Evolutionary conservation across 2,888 invertebrate species (phyloP).

Genomic region (Rhagonycha fulva): DNA sequence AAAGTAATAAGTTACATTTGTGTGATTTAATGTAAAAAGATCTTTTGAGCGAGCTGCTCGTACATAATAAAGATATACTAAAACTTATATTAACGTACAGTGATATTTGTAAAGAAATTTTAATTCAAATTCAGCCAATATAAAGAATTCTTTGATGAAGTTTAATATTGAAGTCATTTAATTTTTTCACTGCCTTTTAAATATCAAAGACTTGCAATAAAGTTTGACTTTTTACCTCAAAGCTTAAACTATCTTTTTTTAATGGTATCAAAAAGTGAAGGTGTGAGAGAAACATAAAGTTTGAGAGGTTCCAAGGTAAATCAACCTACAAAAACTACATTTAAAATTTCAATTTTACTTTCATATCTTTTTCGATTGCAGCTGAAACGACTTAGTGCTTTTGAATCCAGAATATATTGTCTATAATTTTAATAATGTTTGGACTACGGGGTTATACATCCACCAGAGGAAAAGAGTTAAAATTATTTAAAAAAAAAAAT

Average conservation of each 20-base stretch:
- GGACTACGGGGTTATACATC: neutral
- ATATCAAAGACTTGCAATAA: constrained; percentile 28
- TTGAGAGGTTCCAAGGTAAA: constrained; percentile 9
- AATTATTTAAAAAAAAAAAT: neutral
- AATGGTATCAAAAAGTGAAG: neutral
- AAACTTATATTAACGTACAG: neutral
- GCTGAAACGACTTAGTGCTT: constrained; percentile 24
- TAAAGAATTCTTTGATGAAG: constrained; percentile 19
- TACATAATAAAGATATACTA: neutral
- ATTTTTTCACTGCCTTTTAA: constrained; percentile 23
- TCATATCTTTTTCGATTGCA: constrained; percentile 27
- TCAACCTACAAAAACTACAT: constrained; percentile 24
- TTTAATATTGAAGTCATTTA: constrained; percentile 22
- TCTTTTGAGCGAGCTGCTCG: neutral
- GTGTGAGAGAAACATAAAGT: constrained; percentile 16
- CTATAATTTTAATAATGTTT: neutral
- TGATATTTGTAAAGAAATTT: constrained; percentile 6
- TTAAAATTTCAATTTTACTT: constrained; percentile 29
- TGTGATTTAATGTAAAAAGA: neutral
- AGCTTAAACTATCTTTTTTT: constrained; percentile 22
- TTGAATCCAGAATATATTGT: constrained; percentile 22
- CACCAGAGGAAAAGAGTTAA: neutral
- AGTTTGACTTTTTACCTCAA: constrained; percentile 7
- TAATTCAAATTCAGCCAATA: constrained; percentile 11
- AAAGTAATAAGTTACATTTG: neutral